These are phyloP conservation scores for Uria lomvia DNA, from an alignment of 2,113 vertebrate genomes.

Conservation along the genomic window DNA sequence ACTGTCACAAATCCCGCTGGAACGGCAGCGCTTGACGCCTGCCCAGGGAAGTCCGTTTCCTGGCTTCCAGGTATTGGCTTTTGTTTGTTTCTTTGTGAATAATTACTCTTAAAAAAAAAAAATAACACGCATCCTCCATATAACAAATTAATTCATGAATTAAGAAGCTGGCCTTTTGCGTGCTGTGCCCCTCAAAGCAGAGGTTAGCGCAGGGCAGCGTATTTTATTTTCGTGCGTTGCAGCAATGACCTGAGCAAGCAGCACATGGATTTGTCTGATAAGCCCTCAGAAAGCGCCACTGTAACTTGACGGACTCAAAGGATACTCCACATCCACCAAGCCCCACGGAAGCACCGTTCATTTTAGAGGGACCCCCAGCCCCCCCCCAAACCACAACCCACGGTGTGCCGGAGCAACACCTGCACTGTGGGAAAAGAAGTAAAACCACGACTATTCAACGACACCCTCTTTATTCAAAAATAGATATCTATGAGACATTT, in stretches of 20 bases:
- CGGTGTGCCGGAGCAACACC: neutral
- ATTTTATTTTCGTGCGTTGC: neutral
- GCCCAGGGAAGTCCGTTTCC: neutral
- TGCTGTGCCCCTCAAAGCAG: neutral
- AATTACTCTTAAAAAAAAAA: neutral
- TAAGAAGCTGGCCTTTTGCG: neutral
- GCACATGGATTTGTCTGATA: fast-evolving
- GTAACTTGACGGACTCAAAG: neutral
- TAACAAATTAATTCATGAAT: neutral
- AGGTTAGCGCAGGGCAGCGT: neutral
- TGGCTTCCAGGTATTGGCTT: neutral
- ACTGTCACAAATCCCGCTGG: neutral
- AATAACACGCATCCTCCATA: neutral
- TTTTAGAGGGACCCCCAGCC: neutral
- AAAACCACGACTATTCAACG: constrained; percentile 49
- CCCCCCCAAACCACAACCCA: neutral
- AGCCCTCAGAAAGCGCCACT: neutral
- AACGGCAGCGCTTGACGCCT: neutral
- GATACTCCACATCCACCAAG: neutral
- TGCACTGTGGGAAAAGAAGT: neutral
- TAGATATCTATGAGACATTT: constrained; percentile 83
- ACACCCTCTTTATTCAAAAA: constrained; percentile 85
- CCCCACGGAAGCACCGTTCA: neutral
- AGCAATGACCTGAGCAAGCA: fast-evolving
- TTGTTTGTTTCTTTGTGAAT: neutral